A percentile compares a stretch with the other conserved stretches of the same genome.
Evolutionary conservation across 2,797 vertebrate genomes (phyloP).

Genomic region (Schizopygopsis malacanthus): DNA sequence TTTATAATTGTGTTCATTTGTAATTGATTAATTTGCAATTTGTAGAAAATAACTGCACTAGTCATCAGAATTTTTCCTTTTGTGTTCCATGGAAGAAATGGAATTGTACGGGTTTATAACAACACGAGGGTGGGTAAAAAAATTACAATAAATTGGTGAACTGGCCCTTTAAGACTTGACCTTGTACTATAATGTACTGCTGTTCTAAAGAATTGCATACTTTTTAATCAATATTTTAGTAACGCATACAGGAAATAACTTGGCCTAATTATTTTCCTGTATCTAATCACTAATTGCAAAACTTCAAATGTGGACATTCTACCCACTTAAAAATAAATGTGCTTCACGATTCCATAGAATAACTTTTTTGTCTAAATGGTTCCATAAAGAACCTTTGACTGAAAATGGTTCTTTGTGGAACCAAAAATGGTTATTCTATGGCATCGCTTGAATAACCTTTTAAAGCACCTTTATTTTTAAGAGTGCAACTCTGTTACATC

Average conservation of each 20-base stretch:
- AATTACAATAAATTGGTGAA: not conserved
- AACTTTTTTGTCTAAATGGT: no score
- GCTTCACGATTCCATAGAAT: no score
- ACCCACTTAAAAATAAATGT: no score
- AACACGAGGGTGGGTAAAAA: not conserved
- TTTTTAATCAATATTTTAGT: constrained; percentile 28
- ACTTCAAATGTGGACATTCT: constrained; percentile 5
- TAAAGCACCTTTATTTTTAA: no score
- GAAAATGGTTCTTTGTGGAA: no score
- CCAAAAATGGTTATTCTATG: no score
- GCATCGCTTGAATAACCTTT: no score
- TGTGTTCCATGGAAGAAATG: not conserved
- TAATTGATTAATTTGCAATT: not conserved
- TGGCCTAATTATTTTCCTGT: constrained; percentile 20
- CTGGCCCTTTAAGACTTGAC: not conserved
- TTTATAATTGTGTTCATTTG: not conserved
- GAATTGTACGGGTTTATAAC: not conserved
- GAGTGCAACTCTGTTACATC: constrained; percentile 14
- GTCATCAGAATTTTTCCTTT: not conserved
- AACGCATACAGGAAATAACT: constrained; percentile 18
- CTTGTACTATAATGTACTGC: not conserved
- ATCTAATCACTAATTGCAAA: constrained; percentile 30
- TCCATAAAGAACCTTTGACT: no score
- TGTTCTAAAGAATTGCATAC: constrained; percentile 3
- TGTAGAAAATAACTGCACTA: not conserved